Conservation (phyloP, 2,113 vertebrate species). For the Tachycineta bicolor region DNA sequence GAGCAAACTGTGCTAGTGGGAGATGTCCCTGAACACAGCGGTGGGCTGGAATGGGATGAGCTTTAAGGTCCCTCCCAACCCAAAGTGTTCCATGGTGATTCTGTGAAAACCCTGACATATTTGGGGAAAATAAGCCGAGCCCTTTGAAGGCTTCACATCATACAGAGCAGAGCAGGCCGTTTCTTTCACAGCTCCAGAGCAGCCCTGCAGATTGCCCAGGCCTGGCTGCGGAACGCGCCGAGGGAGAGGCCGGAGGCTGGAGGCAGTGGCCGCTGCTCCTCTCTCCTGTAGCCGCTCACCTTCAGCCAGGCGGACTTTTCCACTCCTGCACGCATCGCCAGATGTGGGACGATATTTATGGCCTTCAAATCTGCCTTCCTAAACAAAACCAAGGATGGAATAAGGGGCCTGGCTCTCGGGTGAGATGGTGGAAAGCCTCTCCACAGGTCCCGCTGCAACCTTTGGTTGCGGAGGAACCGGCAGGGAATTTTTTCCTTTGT, state of each 20-base stretch:
- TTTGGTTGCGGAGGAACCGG: not conserved
- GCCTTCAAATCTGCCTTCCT: not conserved
- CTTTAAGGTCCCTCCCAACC: not conserved
- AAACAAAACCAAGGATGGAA: not conserved
- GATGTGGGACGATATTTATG: not conserved
- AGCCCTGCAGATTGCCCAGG: not conserved
- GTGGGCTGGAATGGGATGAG: not conserved
- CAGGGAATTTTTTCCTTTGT: constrained; percentile 39
- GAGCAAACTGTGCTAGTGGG: not conserved
- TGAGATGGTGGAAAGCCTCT: not conserved
- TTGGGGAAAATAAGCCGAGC: not conserved
- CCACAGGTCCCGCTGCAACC: not conserved
- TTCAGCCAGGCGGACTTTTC: not conserved
- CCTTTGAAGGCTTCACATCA: not conserved
- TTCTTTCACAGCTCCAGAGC: not conserved
- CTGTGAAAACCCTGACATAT: not conserved
- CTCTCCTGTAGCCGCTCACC: not conserved
- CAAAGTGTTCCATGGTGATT: fast-evolving
- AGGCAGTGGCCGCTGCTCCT: not conserved
- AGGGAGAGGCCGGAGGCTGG: not conserved
- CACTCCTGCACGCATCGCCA: fast-evolving
- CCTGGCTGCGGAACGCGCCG: fast-evolving
- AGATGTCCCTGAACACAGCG: not conserved
- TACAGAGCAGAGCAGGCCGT: not conserved
- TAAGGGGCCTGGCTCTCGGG: not conserved